Evolutionary conservation across 2,797 vertebrate species (phyloP), one percentile per base, ranked within the genome.

Genomic region (Chelon labrosus): DNA sequence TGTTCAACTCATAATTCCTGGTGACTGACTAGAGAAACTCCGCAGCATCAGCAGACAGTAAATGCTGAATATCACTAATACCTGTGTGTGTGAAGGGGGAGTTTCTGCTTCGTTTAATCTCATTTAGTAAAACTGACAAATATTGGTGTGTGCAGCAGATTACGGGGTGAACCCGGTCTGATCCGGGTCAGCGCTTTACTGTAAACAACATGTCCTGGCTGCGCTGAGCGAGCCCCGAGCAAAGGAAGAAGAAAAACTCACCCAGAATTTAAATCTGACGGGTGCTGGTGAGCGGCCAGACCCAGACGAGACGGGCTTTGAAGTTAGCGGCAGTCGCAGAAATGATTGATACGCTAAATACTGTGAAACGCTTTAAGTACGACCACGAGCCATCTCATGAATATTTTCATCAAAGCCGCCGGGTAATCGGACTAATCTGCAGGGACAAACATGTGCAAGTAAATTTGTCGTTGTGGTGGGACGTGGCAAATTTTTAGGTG

Each of bases 81-180:
- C 70, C 70, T 79, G 55, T 55, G 58, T 47, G 60, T 17, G 35
- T 59, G 56, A 16, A 3, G 52, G 22, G 47, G 17, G 14, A 12
- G 53, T 75, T 87, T 85, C 79, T 70, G 82, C 72, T 83, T 85
- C 78, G 65, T 71, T 85, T 87, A 70, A 84, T 82, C 79, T 80
- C 82, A 72, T 85, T 85, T 77, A 73, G 79, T 69, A 69, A 85
- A 80, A 80, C 75, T 83, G 87, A 87, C 84, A 85, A 68, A 79
- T 79, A 66, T 65, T n/a, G 69, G 85, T 66, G 65, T 58, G 72
- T 67, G 79, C 75, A 84, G 85, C 81, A 83, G 83, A 80, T 87
- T 85, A 82, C 0, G 63, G 25, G 42, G 27, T 70, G 78, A 76
- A 79, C 80, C 55, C 8, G 14, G 63, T 68, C 53, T 67, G 81